These are phyloP conservation scores for Nibea coibor DNA, from an alignment of 2,113 vertebrate genomes.

Conservation along the genomic window DNA sequence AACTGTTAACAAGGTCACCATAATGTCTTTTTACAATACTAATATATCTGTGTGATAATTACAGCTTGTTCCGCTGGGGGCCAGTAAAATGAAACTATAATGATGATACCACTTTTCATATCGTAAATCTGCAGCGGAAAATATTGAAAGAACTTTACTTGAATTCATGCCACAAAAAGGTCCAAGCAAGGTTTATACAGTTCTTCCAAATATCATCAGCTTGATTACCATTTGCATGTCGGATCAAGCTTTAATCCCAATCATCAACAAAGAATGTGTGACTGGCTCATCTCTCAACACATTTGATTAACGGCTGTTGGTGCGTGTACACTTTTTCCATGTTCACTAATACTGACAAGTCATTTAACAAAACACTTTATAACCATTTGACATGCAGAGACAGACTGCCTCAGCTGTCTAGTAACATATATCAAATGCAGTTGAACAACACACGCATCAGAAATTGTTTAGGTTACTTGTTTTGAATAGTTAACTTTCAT, in stretches of 20 bases:
- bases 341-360: background rate
- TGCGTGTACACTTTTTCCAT: slow-evolving; percentile 1
- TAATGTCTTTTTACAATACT: background rate
- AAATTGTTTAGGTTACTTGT: slow-evolving; percentile 23
- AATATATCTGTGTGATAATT: background rate
- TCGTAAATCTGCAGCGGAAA: background rate
- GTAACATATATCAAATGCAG: background rate
- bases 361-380: slow-evolving; percentile 5
- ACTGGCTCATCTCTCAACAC: slow-evolving; percentile 40
- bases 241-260: slow-evolving; percentile 17
- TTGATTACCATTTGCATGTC: slow-evolving; percentile 13
- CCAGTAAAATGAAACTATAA: too few species aligned
- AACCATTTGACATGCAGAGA: background rate
- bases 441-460: slow-evolving; percentile 2
- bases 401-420: background rate
- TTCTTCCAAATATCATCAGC: background rate
- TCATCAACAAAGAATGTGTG: slow-evolving; percentile 14
- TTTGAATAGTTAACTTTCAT: slow-evolving; percentile 52
- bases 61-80: slow-evolving; percentile 16
- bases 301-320: slow-evolving; percentile 34
- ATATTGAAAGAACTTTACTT: background rate
- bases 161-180: slow-evolving; percentile 1
- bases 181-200: background rate
- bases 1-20: background rate
- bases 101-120: background rate